phyloP scores from a whole-genome alignment of 2,113 vertebrate species.

The Tiliqua scincoides region DNA sequence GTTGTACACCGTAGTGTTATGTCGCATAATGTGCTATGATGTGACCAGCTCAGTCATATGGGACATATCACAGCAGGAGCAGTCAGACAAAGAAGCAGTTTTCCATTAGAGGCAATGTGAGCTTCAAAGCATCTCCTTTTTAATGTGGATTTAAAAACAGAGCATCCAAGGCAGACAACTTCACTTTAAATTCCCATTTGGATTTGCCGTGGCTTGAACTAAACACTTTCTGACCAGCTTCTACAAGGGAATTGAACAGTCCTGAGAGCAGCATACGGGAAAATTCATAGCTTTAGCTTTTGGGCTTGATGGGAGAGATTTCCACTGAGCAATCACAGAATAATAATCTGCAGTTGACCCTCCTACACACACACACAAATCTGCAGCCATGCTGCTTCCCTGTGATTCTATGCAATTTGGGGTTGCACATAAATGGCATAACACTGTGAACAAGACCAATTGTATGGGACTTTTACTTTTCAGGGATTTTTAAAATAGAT shows the following conservation, averaged over 20 bases:
- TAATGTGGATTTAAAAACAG: not conserved
- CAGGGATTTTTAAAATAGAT: too few species aligned
- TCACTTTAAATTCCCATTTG: not conserved
- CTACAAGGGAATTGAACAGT: not conserved
- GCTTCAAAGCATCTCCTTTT: not conserved
- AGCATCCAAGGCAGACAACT: not conserved
- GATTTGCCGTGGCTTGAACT: rapidly evolving
- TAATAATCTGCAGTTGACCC: too few species aligned
- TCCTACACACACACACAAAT: too few species aligned
- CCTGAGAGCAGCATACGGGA: not conserved
- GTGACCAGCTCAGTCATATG: not conserved
- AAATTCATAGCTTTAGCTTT: not conserved
- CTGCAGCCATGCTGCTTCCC: too few species aligned
- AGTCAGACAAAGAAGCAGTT: not conserved
- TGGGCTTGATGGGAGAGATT: not conserved
- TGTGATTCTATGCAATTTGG: too few species aligned
- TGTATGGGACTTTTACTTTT: too few species aligned
- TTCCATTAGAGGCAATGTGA: not conserved
- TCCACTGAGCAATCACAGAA: not conserved
- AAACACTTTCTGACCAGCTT: not conserved
- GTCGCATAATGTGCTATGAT: rapidly evolving
- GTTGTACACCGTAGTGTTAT: not conserved
- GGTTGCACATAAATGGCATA: too few species aligned
- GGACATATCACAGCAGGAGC: not conserved
- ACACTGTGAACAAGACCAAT: too few species aligned